Evolutionary conservation across 2,888 invertebrate species (phyloP).

Genomic region (Agonopterix arenella): DNA sequence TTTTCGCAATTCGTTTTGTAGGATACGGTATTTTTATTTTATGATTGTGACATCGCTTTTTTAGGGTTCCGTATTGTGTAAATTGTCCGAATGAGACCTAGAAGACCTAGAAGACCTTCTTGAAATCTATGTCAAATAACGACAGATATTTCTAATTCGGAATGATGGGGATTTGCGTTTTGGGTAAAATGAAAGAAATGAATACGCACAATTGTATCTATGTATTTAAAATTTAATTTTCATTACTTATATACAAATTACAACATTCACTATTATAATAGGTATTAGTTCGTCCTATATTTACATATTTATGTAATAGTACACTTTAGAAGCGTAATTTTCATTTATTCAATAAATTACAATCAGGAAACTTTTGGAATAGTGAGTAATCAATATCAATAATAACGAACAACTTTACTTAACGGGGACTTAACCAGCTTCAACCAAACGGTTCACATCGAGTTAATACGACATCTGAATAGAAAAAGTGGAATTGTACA

Average conservation of each 20-base stretch:
- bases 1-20: no score
- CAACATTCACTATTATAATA: constrained; percentile 76
- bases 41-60: no score
- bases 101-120: no score
- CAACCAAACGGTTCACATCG: constrained; percentile 10
- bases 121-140: no score
- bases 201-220: constrained; percentile 67
- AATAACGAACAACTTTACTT: constrained; percentile 45
- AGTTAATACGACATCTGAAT: constrained; percentile 22
- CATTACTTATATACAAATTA: constrained; percentile 77
- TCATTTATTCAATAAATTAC: constrained; percentile 68
- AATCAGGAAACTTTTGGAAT: constrained; percentile 65
- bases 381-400: constrained; percentile 47
- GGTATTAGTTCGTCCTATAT: constrained; percentile 73
- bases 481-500: constrained; percentile 64
- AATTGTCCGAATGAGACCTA: no score
- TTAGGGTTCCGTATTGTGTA: no score
- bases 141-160: no score
- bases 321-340: constrained; percentile 75
- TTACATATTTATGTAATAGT: constrained; percentile 66
- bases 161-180: no score
- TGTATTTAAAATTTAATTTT: constrained; percentile 78
- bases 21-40: no score
- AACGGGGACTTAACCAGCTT: constrained; percentile 37
- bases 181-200: constrained; percentile 20